A percentile compares a stretch with the other conserved stretches of the same genome.
phyloP scores from a whole-genome alignment of 23 tunicate genomes.

The Trididemnum nubilum region DNA sequence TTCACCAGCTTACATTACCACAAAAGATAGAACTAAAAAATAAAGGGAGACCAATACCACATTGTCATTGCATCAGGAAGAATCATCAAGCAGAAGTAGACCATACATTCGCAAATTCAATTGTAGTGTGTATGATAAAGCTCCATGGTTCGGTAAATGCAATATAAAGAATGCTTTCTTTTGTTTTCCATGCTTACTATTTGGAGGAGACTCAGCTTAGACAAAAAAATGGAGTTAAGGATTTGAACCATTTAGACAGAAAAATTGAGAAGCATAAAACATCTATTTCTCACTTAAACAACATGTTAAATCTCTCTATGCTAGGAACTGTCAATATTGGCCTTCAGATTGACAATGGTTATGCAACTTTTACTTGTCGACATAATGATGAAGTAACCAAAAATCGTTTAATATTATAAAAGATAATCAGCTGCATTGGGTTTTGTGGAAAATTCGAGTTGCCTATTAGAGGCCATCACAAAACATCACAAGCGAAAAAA shows the following conservation, averaged over 20 bases:
- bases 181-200: conserved; percentile 24
- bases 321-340: conserved; percentile 14
- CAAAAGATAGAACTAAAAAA: neutral
- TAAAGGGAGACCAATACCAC: conserved; percentile 4
- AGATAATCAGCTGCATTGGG: neutral
- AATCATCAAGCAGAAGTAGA: neutral
- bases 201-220: conserved; percentile 14
- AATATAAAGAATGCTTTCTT: neutral
- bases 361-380: neutral
- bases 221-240: conserved; percentile 16
- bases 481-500: neutral
- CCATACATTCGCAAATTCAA: neutral
- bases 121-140: neutral
- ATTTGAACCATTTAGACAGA: neutral
- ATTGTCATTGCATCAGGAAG: neutral
- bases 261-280: conserved; percentile 7
- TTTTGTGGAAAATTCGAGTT: conserved; percentile 12
- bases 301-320: neutral
- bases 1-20: neutral
- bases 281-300: conserved; percentile 12
- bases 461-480: neutral
- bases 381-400: conserved; percentile 13
- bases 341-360: neutral
- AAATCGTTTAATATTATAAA: conserved; percentile 19
- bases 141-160: neutral